Evolutionary conservation across 2,888 invertebrate species (phyloP), one percentile per base, ranked within the genome.

Genomic region (Phytoseiulus persimilis): DNA sequence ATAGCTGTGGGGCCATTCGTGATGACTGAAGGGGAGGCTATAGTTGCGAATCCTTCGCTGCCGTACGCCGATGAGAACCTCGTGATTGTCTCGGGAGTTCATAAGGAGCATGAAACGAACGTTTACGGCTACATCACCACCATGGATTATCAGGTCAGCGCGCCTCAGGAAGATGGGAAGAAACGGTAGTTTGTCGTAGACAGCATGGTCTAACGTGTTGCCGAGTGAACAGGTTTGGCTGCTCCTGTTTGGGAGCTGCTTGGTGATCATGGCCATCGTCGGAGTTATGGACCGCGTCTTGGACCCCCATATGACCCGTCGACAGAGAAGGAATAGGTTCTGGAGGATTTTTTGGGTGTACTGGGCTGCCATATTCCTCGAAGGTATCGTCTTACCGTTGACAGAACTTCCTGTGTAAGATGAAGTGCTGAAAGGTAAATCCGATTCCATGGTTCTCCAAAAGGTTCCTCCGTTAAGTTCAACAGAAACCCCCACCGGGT

Each of bases 331-430:
- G 31, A 18, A 84, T 31, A 32, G 84, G 23, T 84, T 84, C 31
- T 84, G 84, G 84, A 84, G 84, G 33, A 84, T 84, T 33, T 84
- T 84, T 31, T 84, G 84, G 84, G 84, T 84, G 32, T 84, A 84
- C 33, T 84, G 84, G 84, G 84, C 84, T 31, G 84, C 84, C n/a
- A 31, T 84, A 32, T 84, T 84, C 84, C 31, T 84, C 11, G 84
- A 84, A 84, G 84, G 84, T 84, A 39, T 39, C 9, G 5, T 39
- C 39, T 39, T 39, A 6, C 39, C 39, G 39, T 39, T 39, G 39
- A 39, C 9, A 39, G 3, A 39, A n/a, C n/a, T n/a, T n/a, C n/a
- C n/a, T n/a, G n/a, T n/a, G n/a, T n/a, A n/a, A n/a, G n/a, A n/a
- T n/a, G n/a, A n/a, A n/a, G n/a, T n/a, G n/a, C n/a, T 9, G 39